Evolutionary conservation across 2,888 invertebrate genomes (phyloP), one percentile per base, ranked within the genome.

Genomic region (Leucozona laternaria): DNA sequence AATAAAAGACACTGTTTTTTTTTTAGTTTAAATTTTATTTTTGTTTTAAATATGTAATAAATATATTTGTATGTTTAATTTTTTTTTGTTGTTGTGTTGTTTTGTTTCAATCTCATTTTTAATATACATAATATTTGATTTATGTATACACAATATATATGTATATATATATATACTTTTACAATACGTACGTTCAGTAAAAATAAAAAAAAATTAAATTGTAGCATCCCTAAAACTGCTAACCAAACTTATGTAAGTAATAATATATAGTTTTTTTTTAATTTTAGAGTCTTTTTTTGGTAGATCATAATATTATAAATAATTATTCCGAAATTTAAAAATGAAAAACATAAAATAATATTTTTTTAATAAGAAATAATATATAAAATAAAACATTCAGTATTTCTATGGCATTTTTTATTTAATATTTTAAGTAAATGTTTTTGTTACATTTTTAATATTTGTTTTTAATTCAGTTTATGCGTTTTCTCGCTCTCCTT

Each of bases 31-130:
- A 82, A 86, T 86, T 86, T 86, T 86, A 86, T 86, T 86, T 77
- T 86, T 86, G 86, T 86, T 86, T 86, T 86, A 86, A 82, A 86
- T 86, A 86, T 86, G 86, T 86, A 86, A 86, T 86, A 86, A 86
- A 86, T 86, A 86, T 86, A 86, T 86, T 86, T 86, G 86, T 86
- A 86, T 86, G 86, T 79, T 86, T 82, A 86, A 78, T 86, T 86
- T 86, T 79, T 79, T 77, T 85, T 80, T 83, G 80, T 77, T 83
- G 77, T 85, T 86, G 62, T 86, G 73, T 81, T 81, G 68, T 86
- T 77, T 80, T 86, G 58, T 82, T 81, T 82, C 81, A 81, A 81
- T 86, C 81, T 86, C 85, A 78, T 86, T 80, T 78, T 86, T 64
- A 86, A 86, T 86, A 86, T 86, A 86, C 86, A 86, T 82, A 78